phyloP scores from a whole-genome alignment of 2,113 vertebrate genomes.

The Bos javanicus region DNA sequence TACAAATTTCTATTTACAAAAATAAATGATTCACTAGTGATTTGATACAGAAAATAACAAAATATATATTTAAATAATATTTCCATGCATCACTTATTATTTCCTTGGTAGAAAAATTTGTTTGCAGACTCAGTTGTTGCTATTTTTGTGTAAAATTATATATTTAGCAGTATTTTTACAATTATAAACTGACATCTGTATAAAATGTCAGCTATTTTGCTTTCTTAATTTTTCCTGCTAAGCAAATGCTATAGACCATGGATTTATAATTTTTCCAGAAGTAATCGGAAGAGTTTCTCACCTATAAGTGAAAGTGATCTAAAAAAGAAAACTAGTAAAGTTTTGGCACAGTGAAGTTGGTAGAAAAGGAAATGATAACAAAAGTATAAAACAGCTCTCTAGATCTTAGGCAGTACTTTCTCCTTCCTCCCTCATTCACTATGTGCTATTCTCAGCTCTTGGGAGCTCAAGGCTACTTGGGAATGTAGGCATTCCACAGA shows the following conservation, averaged over 20 bases:
- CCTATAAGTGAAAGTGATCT: not conserved
- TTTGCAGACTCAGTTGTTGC: not conserved
- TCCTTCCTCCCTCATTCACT: not conserved
- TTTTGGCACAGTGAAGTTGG: not conserved
- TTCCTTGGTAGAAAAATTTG: not conserved
- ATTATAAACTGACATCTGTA: not conserved
- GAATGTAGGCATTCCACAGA: not conserved
- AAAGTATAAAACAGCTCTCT: not conserved
- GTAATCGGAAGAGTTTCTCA: not conserved
- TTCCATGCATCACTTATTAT: not conserved
- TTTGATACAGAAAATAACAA: not conserved
- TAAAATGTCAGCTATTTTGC: not conserved
- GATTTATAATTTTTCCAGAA: not conserved
- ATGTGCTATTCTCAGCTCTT: not conserved
- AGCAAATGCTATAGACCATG: not conserved
- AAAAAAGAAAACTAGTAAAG: not conserved
- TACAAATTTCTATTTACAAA: not conserved
- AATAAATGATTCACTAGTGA: not conserved
- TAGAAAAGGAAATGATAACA: not conserved
- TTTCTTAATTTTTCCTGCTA: not conserved
- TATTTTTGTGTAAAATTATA: not conserved
- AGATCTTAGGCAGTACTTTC: accelerated
- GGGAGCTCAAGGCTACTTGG: too few species aligned
- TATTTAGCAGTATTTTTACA: not conserved
- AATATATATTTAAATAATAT: not conserved